A percentile compares a stretch with the other conserved stretches of the same genome.
Evolutionary conservation across 2,888 invertebrate genomes (phyloP).

Genomic region (Electrophaes corylata): DNA sequence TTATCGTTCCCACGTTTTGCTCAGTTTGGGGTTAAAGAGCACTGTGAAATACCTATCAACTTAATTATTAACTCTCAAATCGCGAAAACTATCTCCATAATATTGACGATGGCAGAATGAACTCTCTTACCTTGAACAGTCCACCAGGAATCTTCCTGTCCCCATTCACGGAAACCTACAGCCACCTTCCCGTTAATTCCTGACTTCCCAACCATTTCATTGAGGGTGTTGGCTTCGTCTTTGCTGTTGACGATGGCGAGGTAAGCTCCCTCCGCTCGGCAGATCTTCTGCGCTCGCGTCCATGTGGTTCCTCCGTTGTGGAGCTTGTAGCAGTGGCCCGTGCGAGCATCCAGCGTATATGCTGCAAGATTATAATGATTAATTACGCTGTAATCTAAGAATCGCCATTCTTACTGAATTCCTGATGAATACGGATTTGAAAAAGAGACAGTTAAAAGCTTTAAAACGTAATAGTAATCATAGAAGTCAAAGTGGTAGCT

Average conservation of each 20-base stretch:
- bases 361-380: conserved; percentile 20
- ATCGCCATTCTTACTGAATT: too few relatives aligned
- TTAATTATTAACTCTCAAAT: too few relatives aligned
- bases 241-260: conserved; percentile 28
- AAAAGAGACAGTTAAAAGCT: too few relatives aligned
- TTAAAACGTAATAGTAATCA: too few relatives aligned
- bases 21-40: too few relatives aligned
- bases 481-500: too few relatives aligned
- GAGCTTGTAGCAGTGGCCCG: conserved; percentile 32
- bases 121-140: conserved; percentile 21
- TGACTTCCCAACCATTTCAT: background rate
- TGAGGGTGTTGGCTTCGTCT: conserved; percentile 2
- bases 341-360: conserved; percentile 17
- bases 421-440: too few relatives aligned
- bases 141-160: conserved; percentile 15
- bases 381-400: too few relatives aligned
- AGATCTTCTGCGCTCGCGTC: conserved; percentile 22
- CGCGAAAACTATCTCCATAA: too few relatives aligned
- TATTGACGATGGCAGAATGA: too few relatives aligned
- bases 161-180: conserved; percentile 11
- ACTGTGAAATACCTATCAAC: too few relatives aligned
- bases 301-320: conserved; percentile 15
- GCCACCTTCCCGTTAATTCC: background rate
- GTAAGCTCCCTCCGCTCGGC: conserved; percentile 30
- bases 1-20: too few relatives aligned